These are phyloP conservation scores for Limnephilus lunatus DNA, from an alignment of 2,888 invertebrate species.

Conservation along the genomic window DNA sequence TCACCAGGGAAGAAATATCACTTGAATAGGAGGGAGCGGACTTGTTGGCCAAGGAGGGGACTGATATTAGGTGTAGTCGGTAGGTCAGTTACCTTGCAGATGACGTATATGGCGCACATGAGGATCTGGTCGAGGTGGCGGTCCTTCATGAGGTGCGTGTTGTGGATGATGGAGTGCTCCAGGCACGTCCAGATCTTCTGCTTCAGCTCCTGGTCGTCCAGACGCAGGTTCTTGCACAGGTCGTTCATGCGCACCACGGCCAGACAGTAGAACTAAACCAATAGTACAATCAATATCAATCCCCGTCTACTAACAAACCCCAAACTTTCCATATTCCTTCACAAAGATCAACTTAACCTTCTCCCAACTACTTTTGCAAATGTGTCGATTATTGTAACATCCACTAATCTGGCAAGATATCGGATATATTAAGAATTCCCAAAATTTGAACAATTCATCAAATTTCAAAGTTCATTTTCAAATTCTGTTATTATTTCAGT, in stretches of 20 bases:
- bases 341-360: too few relatives aligned
- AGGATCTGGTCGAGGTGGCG: slow-evolving; percentile 98
- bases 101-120: slow-evolving; percentile 98
- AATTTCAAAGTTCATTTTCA: too few relatives aligned
- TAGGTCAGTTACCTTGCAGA: slow-evolving; percentile 83
- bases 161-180: slow-evolving; percentile 91
- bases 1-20: not conserved
- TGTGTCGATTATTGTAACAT: too few relatives aligned
- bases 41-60: not conserved
- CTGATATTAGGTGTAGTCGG: slow-evolving; percentile 65
- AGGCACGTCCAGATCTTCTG: slow-evolving; percentile 98
- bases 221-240: slow-evolving; percentile 87
- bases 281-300: not conserved
- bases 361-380: too few relatives aligned
- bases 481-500: too few relatives aligned
- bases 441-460: too few relatives aligned
- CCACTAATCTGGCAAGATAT: too few relatives aligned
- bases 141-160: slow-evolving; percentile 91
- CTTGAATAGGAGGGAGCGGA: not conserved
- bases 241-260: slow-evolving; percentile 95
- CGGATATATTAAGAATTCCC: too few relatives aligned
- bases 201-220: slow-evolving; percentile 83
- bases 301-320: too few relatives aligned
- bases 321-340: too few relatives aligned
- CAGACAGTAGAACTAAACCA: slow-evolving; percentile 91